Percentiles rank a stretch among this genome's conserved stretches.
Evolutionary conservation across 2,888 invertebrate genomes (phyloP).

Genomic region (Apeira syringaria): DNA sequence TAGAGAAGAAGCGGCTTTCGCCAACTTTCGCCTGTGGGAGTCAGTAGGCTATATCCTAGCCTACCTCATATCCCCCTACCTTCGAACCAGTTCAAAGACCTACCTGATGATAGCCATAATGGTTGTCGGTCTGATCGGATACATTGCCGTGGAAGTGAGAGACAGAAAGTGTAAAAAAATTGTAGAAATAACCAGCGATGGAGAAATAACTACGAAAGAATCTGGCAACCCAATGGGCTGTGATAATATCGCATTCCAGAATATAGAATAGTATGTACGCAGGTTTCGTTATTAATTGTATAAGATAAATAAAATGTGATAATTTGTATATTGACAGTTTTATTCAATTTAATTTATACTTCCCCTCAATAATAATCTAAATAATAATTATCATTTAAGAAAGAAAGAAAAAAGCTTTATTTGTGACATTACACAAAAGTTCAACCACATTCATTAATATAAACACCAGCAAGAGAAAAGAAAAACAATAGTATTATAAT

Average conservation of each 20-base stretch:
- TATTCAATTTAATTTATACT: no score
- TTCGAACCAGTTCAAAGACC: slow-evolving; percentile 79
- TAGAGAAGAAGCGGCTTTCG: slow-evolving; percentile 86
- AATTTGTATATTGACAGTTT: no score
- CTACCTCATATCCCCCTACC: slow-evolving; percentile 80
- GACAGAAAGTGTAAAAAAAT: slow-evolving; percentile 40
- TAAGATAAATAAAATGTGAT: no score
- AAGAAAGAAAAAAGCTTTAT: no score
- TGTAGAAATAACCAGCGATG: background rate
- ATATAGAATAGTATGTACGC: background rate
- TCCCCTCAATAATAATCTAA: no score
- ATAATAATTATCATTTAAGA: no score
- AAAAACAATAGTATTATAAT: no score
- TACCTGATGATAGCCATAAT: slow-evolving; percentile 77
- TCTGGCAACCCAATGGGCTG: background rate
- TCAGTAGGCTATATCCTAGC: slow-evolving; percentile 86
- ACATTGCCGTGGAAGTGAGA: slow-evolving; percentile 68
- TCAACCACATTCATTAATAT: no score
- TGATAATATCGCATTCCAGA: background rate
- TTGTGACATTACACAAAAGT: no score
- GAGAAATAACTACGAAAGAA: background rate
- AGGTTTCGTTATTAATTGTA: no score
- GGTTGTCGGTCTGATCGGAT: slow-evolving; percentile 77
- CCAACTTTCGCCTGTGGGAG: slow-evolving; percentile 88
- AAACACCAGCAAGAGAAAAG: no score